These are phyloP conservation scores for Drosophila peninsularis DNA, from an alignment of 2,888 invertebrate species.

Conservation along the genomic window DNA sequence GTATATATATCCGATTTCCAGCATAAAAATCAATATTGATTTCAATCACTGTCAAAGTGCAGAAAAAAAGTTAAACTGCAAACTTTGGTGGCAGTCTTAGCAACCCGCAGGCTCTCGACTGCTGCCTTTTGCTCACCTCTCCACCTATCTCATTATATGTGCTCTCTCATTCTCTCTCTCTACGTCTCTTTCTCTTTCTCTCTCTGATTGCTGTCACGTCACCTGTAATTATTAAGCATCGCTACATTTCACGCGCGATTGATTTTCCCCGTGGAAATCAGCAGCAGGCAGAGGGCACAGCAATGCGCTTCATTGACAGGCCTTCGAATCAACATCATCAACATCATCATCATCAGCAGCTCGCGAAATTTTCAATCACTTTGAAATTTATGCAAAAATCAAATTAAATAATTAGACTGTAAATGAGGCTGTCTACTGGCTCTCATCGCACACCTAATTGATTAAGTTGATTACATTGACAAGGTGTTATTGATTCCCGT, in stretches of 20 bases:
- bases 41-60: conserved; percentile 67
- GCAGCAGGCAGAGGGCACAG: conserved; percentile 25
- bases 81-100: conserved; percentile 23
- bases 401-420: conserved; percentile 68
- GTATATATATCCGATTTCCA: conserved; percentile 15
- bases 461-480: conserved; percentile 70
- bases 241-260: conserved; percentile 59
- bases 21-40: conserved; percentile 63
- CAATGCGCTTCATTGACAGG: conserved; percentile 28
- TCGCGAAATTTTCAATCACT: conserved; percentile 36
- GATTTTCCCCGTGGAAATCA: conserved; percentile 56
- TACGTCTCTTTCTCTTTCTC: not conserved
- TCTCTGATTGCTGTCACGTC: conserved; percentile 23
- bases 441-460: conserved; percentile 61
- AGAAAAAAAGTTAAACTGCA: conserved; percentile 45
- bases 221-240: conserved; percentile 67
- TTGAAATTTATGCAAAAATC: conserved; percentile 64
- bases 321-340: conserved; percentile 10
- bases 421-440: conserved; percentile 37
- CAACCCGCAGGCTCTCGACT: conserved; percentile 33
- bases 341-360: not conserved
- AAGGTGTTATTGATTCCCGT: conserved; percentile 44
- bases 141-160: conserved; percentile 11
- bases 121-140: conserved; percentile 2
- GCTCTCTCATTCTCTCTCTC: not conserved